These are phyloP conservation scores for Nyctereutes procyonoides DNA, from an alignment of 2,113 vertebrate species.

Conservation along the genomic window DNA sequence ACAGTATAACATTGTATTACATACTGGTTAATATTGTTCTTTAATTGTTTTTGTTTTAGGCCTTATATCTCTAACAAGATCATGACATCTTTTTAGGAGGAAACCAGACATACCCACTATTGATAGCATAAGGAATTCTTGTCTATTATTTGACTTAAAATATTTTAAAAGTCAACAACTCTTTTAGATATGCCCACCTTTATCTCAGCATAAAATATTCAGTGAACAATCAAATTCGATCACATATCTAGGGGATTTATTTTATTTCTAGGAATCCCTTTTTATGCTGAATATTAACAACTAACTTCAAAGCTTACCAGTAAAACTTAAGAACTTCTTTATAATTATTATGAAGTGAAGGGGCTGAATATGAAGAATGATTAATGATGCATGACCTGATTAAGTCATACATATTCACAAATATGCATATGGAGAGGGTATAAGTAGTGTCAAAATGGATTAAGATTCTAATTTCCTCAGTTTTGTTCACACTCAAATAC, in stretches of 20 bases:
- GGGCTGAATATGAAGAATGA: background rate
- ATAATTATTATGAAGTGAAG: constrained; percentile 46
- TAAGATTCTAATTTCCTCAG: constrained; percentile 18
- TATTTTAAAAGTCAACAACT: constrained; percentile 25
- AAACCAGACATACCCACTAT: background rate
- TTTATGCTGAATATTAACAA: constrained; percentile 26
- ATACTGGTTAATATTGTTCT: background rate
- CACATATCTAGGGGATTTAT: constrained; percentile 21
- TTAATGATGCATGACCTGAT: background rate
- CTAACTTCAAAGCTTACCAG: constrained; percentile 23
- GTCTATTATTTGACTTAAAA: constrained; percentile 15
- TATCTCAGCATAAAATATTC: constrained; percentile 53
- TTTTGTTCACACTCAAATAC: constrained; percentile 47
- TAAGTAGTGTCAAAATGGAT: constrained; percentile 19
- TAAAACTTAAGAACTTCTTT: constrained; percentile 28
- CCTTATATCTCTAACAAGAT: background rate
- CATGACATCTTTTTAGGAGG: background rate
- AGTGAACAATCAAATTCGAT: constrained; percentile 17
- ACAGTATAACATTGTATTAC: background rate
- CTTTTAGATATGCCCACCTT: background rate
- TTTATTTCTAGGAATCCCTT: constrained; percentile 64
- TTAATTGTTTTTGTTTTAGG: background rate
- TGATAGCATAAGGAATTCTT: background rate
- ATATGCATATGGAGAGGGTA: background rate
- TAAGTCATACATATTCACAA: constrained; percentile 30